Evolutionary conservation across 2,797 vertebrate species (phyloP), one percentile per base, ranked within the genome.

Genomic region (Diglossa cyanea): DNA sequence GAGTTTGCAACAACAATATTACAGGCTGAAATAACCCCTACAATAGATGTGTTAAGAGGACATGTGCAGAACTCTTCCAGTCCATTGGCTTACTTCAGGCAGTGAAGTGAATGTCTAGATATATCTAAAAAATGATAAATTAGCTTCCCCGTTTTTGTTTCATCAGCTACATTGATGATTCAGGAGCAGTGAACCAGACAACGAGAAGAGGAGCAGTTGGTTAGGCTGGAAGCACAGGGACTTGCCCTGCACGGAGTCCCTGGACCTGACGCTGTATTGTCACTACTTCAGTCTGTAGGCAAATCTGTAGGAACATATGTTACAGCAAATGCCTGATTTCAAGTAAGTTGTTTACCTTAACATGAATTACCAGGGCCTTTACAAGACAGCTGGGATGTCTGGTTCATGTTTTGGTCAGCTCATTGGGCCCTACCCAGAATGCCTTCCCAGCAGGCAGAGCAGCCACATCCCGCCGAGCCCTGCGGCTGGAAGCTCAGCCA

Each of bases 391-490:
- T 88, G 79, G 55, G 55, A 58, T 48, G 70, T 83, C 96, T 96
- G 94, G 78, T 73, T 96, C 33, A 17, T 78, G 79, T 94, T 94
- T 86, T 80, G 65, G 26, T 90, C 76, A 94, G 75, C 20, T 96
- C 75, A 40, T 73, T 78, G 87, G 39, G 47, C 51, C 37, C 65
- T 58, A 42, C 39, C 6, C 44, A 20, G 40, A 45, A 33, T 0
- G 0, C 45, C 76, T 61, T 81, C 76, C 51, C 73, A 47, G 70
- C 51, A 66, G 65, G 45, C 31, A 53, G 37, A 75, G 12, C 51
- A 81, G 72, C 37, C 71, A 26, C 65, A 40, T 30, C 60, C 2
- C 39, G 17, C 9, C 1, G 71, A 79, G 75, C 82, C 50, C 57
- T 80, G 72, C 0, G 1, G 40, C 55, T 55, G 47, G 47, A 53